These are phyloP conservation scores for Hedychridium roseum DNA, from an alignment of 2,888 invertebrate species.

Conservation along the genomic window DNA sequence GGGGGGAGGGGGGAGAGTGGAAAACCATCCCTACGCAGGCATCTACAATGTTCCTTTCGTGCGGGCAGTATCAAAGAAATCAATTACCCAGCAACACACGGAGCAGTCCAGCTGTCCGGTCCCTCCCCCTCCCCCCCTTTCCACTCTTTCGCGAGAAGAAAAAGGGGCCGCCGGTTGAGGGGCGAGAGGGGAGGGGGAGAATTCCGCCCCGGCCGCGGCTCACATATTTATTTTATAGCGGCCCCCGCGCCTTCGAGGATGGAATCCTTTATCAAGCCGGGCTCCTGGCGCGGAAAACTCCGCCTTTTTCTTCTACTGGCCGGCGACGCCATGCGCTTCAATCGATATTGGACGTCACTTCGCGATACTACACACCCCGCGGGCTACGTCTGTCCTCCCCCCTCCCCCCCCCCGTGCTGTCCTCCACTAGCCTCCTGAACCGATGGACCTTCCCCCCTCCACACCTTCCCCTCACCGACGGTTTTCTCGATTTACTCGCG, in stretches of 20 bases:
- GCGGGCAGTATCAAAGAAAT: slow-evolving; percentile 54
- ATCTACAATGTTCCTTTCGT: slow-evolving; percentile 51
- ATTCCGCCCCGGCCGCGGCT: slow-evolving; percentile 25
- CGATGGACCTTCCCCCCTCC: slow-evolving; percentile 16
- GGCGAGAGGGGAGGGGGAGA: too few species aligned
- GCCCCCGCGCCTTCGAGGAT: slow-evolving; percentile 36
- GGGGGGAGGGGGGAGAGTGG: background rate
- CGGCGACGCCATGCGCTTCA: too few species aligned
- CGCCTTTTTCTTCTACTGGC: slow-evolving; percentile 35
- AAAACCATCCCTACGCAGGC: slow-evolving; percentile 37
- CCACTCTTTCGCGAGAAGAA: slow-evolving; percentile 7
- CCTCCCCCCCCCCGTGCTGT: slow-evolving; percentile 6
- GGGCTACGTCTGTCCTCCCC: slow-evolving; percentile 3
- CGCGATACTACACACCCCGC: slow-evolving; percentile 9
- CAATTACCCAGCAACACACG: slow-evolving; percentile 52
- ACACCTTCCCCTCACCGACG: slow-evolving; percentile 5
- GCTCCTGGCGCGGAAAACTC: slow-evolving; percentile 26
- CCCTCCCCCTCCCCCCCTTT: slow-evolving; percentile 17
- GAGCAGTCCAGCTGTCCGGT: slow-evolving; percentile 27
- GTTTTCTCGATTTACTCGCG: slow-evolving; percentile 16
- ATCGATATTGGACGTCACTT: slow-evolving; percentile 36
- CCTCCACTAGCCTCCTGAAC: slow-evolving; percentile 10
- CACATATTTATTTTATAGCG: slow-evolving; percentile 52
- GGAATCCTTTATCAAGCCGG: slow-evolving; percentile 44
- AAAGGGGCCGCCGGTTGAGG: slow-evolving; percentile 20